Percentiles rank a stretch among this genome's conserved stretches.
These are phyloP conservation scores for Dryocosmus kuriphilus DNA, from an alignment of 2,888 invertebrate species.

Conservation along the genomic window DNA sequence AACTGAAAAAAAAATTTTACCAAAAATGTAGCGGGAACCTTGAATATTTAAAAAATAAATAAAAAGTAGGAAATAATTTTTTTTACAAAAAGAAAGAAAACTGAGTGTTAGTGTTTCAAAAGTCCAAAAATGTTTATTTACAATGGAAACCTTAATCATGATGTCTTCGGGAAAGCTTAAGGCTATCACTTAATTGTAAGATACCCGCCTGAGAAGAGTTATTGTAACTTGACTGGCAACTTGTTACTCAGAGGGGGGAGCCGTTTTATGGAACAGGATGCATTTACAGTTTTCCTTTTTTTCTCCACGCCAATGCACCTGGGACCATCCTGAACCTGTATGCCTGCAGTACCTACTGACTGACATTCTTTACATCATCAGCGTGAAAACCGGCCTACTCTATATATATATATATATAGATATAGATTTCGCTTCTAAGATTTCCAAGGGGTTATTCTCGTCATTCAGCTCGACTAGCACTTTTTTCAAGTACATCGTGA, in stretches of 20 bases:
- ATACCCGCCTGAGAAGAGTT: not conserved
- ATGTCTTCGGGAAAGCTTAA: too few species aligned
- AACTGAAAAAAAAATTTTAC: too few species aligned
- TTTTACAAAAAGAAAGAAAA: too few species aligned
- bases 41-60: too few species aligned
- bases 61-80: too few species aligned
- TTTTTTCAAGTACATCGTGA: conserved; percentile 1
- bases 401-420: not conserved
- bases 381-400: conserved; percentile 31
- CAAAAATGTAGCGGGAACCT: too few species aligned
- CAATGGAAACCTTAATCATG: too few species aligned
- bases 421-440: conserved; percentile 10
- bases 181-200: too few species aligned
- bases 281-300: conserved; percentile 51
- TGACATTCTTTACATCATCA: conserved; percentile 48
- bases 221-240: conserved; percentile 48
- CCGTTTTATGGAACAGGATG: conserved; percentile 59
- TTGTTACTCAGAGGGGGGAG: conserved; percentile 48
- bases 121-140: too few species aligned
- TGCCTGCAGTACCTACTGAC: conserved; percentile 53
- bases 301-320: conserved; percentile 40
- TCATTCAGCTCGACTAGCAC: not conserved
- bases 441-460: conserved; percentile 9
- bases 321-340: conserved; percentile 47
- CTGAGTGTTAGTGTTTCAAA: too few species aligned